Evolutionary conservation across 2,113 vertebrate species (phyloP).

Genomic region (Peromyscus maniculatus): DNA sequence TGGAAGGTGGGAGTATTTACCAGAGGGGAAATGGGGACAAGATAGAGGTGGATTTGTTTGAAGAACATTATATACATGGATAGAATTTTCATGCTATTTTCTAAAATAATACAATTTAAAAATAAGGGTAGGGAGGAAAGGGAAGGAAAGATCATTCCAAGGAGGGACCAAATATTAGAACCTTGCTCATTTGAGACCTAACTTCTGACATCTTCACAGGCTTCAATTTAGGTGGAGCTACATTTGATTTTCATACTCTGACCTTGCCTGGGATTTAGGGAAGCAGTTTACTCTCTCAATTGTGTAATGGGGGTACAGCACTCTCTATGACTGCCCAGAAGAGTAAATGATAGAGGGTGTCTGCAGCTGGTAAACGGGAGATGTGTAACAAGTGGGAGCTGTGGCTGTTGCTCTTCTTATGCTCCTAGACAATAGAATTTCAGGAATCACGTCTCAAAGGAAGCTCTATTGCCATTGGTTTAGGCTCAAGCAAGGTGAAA

Average conservation of each 20-base stretch:
- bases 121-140: not conserved
- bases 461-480: not conserved
- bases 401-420: not conserved
- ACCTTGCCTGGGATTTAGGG: not conserved
- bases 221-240: not conserved
- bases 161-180: not conserved
- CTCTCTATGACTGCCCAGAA: not conserved
- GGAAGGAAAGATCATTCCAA: not conserved
- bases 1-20: not conserved
- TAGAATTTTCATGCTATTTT: not conserved
- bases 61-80: not conserved
- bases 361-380: not conserved
- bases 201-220: not conserved
- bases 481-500: not conserved
- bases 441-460: not conserved
- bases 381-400: not conserved
- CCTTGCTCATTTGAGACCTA: not conserved
- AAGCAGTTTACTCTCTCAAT: not conserved
- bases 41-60: not conserved
- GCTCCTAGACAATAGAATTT: not conserved
- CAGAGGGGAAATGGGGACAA: not conserved
- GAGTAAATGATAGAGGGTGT: not conserved
- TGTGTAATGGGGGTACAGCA: not conserved
- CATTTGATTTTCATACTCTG: not conserved
- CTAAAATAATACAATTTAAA: not conserved